Evolutionary conservation across 2,113 vertebrate species (phyloP), one percentile per base, ranked within the genome.

Genomic region (Benitochromis conjunctus): DNA sequence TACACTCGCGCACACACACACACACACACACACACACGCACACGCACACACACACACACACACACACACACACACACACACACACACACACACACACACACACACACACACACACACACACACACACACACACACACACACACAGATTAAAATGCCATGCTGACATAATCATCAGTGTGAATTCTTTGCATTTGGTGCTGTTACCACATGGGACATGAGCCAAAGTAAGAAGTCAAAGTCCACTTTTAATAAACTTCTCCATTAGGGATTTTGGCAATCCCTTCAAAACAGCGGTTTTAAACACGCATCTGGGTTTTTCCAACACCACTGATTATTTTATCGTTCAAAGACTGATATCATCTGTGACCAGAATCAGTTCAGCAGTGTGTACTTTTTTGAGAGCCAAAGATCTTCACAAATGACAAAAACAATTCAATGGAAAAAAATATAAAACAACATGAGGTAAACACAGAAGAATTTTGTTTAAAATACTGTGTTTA

Each of bases 151-250:
- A 84, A 92, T 87, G 41, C 89, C 87, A 62, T 16, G 13, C 58
- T 81, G 87, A 91, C 86, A 90, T 90, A 90, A 92, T 89, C 89
- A 85, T 81, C 86, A 60, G 55, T 66, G 51, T 55, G 77, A 83
- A 82, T 79, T 86, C 83, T 58, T 60, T 89, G 87, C 87, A 82
- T 82, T 78, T 80, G 62, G 43, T 80, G 77, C 53, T 66, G 66
- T 53, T 83, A 66, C 55, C 58, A 81, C 51, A 57, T 54, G 82
- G 79, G 29, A 51, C 51, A 76, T 3, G 12, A 76, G 71, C 46
- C 71, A 76, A 53, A 53, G 26, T 53, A 76, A 76, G 46, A 53
- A 53, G 10, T 76, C 31, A 76, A 53, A 53, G 46, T 76, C 16
- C 71, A 76, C 26, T 31, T 76, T 48, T 76, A 76, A 76, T 76